phyloP scores from a whole-genome alignment of 2,797 vertebrate species.

The Tachyglossus aculeatus region DNA sequence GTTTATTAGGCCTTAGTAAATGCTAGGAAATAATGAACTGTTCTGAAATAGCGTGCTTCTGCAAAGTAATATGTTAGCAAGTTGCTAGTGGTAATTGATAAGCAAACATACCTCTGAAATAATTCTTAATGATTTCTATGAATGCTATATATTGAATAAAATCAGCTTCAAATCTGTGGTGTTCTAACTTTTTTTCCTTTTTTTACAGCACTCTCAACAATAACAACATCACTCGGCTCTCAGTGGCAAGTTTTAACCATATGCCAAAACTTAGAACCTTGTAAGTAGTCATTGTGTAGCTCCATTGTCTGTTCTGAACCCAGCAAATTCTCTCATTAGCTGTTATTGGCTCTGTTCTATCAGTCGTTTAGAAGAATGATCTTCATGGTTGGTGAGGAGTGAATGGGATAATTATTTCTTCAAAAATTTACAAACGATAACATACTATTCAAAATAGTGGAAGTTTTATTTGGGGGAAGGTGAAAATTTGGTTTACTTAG shows the following conservation, averaged over 20 bases:
- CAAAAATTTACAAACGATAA: slow-evolving; percentile 14
- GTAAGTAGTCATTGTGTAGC: slow-evolving; percentile 80
- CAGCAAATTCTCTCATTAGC: background rate
- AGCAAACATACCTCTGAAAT: no score
- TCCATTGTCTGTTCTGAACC: slow-evolving; percentile 5
- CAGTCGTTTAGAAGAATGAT: background rate
- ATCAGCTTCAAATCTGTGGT: slow-evolving; percentile 8
- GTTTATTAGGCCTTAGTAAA: no score
- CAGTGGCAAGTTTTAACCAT: slow-evolving; percentile 98
- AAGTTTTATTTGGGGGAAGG: slow-evolving; percentile 40
- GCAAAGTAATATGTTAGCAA: no score
- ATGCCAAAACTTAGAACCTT: slow-evolving; percentile 99
- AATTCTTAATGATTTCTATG: no score
- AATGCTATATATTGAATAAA: background rate
- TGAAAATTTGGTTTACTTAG: slow-evolving; percentile 62
- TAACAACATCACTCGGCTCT: slow-evolving; percentile 96
- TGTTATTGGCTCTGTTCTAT: slow-evolving; percentile 2
- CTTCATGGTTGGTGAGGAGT: background rate
- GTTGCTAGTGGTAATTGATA: no score
- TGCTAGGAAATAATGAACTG: no score
- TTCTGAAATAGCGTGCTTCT: no score
- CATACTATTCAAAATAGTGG: background rate
- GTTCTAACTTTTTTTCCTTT: slow-evolving; percentile 48
- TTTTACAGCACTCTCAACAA: slow-evolving; percentile 95
- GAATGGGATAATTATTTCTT: slow-evolving; percentile 6